Evolutionary conservation across 2,113 vertebrate species (phyloP).

Genomic region (Maccullochella peelii): DNA sequence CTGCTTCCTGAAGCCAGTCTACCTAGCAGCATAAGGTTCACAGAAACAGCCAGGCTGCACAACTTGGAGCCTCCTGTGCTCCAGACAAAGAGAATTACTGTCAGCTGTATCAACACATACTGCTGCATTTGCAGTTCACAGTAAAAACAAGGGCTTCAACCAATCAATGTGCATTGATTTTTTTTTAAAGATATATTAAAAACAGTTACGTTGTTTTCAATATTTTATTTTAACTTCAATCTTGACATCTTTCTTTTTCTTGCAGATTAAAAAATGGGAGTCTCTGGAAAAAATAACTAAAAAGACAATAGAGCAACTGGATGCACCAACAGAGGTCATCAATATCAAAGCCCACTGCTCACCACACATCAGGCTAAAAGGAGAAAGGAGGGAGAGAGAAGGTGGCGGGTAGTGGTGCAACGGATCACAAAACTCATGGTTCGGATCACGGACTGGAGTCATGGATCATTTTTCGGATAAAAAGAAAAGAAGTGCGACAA

Average conservation of each 20-base stretch:
- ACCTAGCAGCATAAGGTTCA: conserved; percentile 68
- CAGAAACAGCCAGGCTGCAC: conserved; percentile 62
- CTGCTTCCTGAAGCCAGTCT: conserved; percentile 66
- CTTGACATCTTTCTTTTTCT: background rate
- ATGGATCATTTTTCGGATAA: too few species aligned
- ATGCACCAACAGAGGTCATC: conserved; percentile 4
- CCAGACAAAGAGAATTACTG: conserved; percentile 74
- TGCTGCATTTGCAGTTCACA: conserved; percentile 23
- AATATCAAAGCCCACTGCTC: conserved; percentile 10
- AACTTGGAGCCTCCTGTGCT: conserved; percentile 63
- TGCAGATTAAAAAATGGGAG: background rate
- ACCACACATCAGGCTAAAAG: conserved; percentile 26
- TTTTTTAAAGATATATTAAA: background rate
- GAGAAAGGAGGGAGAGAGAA: background rate
- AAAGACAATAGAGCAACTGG: background rate
- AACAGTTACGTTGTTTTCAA: background rate
- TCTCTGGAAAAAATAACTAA: background rate
- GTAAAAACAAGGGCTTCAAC: conserved; percentile 19
- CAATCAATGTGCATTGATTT: conserved; percentile 1
- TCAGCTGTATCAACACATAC: conserved; percentile 49
- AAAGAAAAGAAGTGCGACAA: too few species aligned
- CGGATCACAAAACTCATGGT: too few species aligned
- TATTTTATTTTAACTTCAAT: background rate
- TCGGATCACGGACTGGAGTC: too few species aligned
- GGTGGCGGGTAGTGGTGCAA: too few species aligned